phyloP scores from a whole-genome alignment of 2,113 vertebrate genomes.

The Steatornis caripensis region DNA sequence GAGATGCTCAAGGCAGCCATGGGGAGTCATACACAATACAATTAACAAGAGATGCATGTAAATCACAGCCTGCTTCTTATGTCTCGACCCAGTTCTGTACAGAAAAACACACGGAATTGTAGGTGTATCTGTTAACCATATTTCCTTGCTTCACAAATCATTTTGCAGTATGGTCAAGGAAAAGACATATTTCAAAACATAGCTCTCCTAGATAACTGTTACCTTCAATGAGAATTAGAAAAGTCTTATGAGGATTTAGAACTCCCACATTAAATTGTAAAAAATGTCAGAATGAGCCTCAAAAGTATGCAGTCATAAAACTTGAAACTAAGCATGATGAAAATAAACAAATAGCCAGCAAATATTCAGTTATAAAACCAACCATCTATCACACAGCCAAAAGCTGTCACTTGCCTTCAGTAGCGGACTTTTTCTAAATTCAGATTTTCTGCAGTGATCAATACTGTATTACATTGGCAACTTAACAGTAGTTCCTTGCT shows the following conservation, averaged over 20 bases:
- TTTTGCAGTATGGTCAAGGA: not conserved
- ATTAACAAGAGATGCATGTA: not conserved
- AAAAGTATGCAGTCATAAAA: not conserved
- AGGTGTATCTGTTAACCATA: not conserved
- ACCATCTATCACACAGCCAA: not conserved
- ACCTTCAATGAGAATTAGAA: not conserved
- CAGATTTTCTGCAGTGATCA: not conserved
- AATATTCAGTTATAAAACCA: not conserved
- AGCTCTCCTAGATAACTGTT: not conserved
- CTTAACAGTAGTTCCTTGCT: not conserved
- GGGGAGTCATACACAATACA: not conserved
- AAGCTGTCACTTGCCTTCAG: not conserved
- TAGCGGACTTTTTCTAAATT: not conserved
- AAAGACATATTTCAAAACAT: not conserved
- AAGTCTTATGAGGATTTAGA: not conserved
- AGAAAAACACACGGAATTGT: not conserved
- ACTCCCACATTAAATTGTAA: not conserved
- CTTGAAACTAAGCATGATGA: not conserved
- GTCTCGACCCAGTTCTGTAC: not conserved
- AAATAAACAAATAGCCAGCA: not conserved
- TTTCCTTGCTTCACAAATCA: not conserved
- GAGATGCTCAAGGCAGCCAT: constrained; percentile 1
- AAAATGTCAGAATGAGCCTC: not conserved
- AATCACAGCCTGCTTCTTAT: not conserved
- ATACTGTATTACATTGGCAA: not conserved